Evolutionary conservation across 1,140 invertebrate species (phyloP), one percentile per base, ranked within the genome.

Genomic region (Dendrolimus kikuchii): DNA sequence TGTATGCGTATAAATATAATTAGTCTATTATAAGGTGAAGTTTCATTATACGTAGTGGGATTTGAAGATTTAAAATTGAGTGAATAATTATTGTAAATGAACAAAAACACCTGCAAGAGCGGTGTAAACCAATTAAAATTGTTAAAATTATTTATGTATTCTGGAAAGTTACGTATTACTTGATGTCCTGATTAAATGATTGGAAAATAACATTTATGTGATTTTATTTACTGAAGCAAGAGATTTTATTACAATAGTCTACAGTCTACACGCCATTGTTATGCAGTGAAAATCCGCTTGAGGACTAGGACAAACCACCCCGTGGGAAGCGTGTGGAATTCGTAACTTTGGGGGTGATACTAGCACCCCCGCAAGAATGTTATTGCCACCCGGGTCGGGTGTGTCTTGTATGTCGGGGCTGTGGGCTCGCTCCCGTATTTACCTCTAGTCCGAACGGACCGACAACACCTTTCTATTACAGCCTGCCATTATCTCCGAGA

Each of bases 101-200:
- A 23, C 3, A 68, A 58, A 52, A 64, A 48, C 68, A 55, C 45
- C 44, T 7, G 62, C 61, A 60, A 59, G 53, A 62, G 64, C 45
- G 57, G 66, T 80, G 67, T 81, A 81, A 73, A 73, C 74, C 74
- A 59, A 77, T 74, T 74, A 67, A 81, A 23, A 76, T 75, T 85
- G 78, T 82, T 82, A 75, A 73, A 72, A 80, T 74, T 84, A 80
- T 80, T 79, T 77, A 74, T 82, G 77, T 81, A 82, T 79, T 79
- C 79, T 72, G 74, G 69, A 79, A 80, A 74, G 74, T 77, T 82
- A 74, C 70, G 64, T 81, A 79, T 74, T 74, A 76, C 74, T 81
- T 82, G 76, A 80, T 83, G 81, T 85, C 81, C 77, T 73, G 74
- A 85, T 79, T 81, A 82, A 82, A 85, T 77, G 78, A 81, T 79